Percentiles rank a stretch among this genome's conserved stretches.
These are phyloP conservation scores for Charadrius vociferus DNA, from an alignment of 2,113 vertebrate genomes.

Conservation along the genomic window DNA sequence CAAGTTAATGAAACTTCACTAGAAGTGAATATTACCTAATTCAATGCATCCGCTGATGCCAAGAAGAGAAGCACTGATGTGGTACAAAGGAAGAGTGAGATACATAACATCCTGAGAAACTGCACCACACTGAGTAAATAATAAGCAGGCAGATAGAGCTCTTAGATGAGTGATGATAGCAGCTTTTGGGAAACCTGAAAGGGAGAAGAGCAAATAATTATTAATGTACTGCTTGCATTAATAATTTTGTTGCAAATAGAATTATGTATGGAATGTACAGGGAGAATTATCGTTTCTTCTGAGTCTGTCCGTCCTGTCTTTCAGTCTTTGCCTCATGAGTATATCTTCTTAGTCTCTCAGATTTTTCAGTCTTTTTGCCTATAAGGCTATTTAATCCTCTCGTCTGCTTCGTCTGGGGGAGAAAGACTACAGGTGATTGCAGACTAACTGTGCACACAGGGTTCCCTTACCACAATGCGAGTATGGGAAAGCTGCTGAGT, in stretches of 20 bases:
- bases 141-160: background rate
- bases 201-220: background rate
- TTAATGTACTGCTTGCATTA: background rate
- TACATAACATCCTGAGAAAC: background rate
- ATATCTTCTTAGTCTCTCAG: background rate
- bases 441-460: background rate
- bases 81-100: background rate
- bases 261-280: background rate
- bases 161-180: background rate
- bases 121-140: background rate
- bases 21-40: background rate
- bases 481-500: background rate
- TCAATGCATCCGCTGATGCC: background rate
- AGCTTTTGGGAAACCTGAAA: constrained; percentile 11
- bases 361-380: background rate
- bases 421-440: accelerated
- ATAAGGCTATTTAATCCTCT: background rate
- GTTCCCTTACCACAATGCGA: accelerated
- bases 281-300: background rate
- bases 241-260: background rate
- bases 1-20: background rate
- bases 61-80: background rate
- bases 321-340: background rate
- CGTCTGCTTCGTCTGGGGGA: accelerated
- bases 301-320: background rate